Conservation (phyloP, 2,888 invertebrate species). For the Ichneumoninae sp. region DNA sequence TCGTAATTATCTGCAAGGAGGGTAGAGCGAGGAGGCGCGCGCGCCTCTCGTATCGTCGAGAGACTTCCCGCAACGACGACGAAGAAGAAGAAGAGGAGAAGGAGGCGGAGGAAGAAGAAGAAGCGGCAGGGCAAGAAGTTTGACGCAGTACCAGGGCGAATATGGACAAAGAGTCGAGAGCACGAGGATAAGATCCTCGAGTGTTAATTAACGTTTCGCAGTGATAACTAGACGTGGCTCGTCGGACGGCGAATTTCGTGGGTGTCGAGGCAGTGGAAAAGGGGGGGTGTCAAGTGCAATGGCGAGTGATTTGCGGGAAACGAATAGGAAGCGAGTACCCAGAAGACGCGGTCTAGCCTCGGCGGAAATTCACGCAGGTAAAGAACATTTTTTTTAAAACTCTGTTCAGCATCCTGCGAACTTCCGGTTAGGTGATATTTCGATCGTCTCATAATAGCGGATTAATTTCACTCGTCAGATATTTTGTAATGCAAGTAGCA, state of each 20-base stretch:
- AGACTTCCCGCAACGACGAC: slow-evolving; percentile 5
- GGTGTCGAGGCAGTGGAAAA: background rate
- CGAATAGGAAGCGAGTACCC: slow-evolving; percentile 71
- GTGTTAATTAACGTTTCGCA: slow-evolving; percentile 45
- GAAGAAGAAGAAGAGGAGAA: slow-evolving; percentile 10
- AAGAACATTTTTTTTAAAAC: background rate
- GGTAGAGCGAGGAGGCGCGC: slow-evolving; percentile 28
- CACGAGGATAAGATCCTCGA: slow-evolving; percentile 37
- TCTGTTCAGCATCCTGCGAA: background rate
- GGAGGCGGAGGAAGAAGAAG: background rate
- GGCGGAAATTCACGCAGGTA: slow-evolving; percentile 73
- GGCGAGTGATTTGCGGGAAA: slow-evolving; percentile 48
- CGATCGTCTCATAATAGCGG: too few species aligned
- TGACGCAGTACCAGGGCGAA: slow-evolving; percentile 7
- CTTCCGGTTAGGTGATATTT: too few species aligned
- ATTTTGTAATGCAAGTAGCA: too few species aligned
- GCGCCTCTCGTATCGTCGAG: slow-evolving; percentile 20
- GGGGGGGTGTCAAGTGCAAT: background rate
- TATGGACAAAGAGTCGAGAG: slow-evolving; percentile 48
- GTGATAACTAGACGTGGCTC: slow-evolving; percentile 38
- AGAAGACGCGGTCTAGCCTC: slow-evolving; percentile 74
- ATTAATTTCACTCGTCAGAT: too few species aligned
- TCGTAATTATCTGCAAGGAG: slow-evolving; percentile 32
- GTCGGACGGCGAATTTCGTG: slow-evolving; percentile 22
- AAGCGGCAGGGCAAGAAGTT: background rate